Conservation (phyloP, 2,113 vertebrate species). For the Dasyurus viverrinus region DNA sequence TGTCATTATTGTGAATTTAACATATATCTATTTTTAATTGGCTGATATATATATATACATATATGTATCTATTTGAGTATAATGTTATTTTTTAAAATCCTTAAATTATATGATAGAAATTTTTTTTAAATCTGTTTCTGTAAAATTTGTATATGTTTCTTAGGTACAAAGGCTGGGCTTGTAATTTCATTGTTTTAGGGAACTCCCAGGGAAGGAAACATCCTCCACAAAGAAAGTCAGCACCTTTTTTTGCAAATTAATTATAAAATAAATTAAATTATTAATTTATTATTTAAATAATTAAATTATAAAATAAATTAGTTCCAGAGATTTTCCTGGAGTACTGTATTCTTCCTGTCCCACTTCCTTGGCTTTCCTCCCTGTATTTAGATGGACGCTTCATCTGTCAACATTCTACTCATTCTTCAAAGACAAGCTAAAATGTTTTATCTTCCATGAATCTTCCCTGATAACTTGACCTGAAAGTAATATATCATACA, state of each 20-base stretch:
- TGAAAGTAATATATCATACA: too few relatives aligned
- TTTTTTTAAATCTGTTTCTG: background rate
- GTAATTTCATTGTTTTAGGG: background rate
- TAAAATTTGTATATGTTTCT: background rate
- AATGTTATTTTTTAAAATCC: background rate
- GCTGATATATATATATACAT: background rate
- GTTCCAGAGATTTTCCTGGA: background rate
- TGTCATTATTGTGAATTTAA: constrained; percentile 23
- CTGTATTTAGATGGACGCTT: too few relatives aligned
- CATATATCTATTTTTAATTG: constrained; percentile 32
- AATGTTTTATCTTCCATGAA: too few relatives aligned
- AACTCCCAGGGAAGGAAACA: background rate
- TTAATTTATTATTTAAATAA: too few relatives aligned
- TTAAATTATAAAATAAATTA: too few relatives aligned
- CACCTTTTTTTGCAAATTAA: background rate
- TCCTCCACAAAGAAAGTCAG: background rate
- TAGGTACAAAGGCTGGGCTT: background rate
- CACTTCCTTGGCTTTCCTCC: too few relatives aligned
- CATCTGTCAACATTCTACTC: too few relatives aligned
- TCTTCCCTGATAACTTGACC: too few relatives aligned
- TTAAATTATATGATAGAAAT: background rate
- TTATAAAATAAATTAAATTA: too few relatives aligned
- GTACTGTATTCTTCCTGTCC: too few relatives aligned
- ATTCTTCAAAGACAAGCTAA: too few relatives aligned
- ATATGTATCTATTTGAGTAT: background rate